Base-by-base conservation (phyloP, 2,888 invertebrate genomes). In the Arrhopalites spinosus region DNA sequence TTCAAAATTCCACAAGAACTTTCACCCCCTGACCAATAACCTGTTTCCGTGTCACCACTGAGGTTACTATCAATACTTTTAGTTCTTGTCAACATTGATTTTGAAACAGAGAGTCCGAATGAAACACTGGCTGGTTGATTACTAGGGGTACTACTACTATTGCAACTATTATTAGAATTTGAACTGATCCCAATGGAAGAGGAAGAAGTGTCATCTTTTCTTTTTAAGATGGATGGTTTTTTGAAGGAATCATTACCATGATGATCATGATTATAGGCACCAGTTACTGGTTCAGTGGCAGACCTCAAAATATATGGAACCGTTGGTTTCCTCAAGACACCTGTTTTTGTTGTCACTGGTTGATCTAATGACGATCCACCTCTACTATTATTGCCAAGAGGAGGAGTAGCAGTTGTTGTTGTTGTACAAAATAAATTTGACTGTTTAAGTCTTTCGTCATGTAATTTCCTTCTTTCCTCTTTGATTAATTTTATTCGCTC, bases 181-280 rank as follows among this genome's bases (percentile, higher is more conserved):
- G 50, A 50, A 59, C 56, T 74, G 7, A 29, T 45, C 30, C 71
- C 66, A 66, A 29, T 45, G 15, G 47, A 64, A n/a, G 50, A 36
- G 11, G 30, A 53, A n/a, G 43, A 27, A 29, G 27, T 43, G 20
- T 77, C 77, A 59, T 77, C 79, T 64, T 79, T 77, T 47, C 76
- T 79, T 64, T 79, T 79, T 36, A 77, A 47, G 25, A 79, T 77
- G n/a, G 77, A 77, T 25, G 79, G 79, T 66, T 79, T 79, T 61
- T 79, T 77, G 0, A 67, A 30, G 27, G 50, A 20, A 17, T 50
- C 36, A 13, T 17, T 5, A 15, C 36, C 66, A 59, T 68, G 64
- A 17, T 76, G 72, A 20, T 76, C 71, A 29, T 47, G 36, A 30
- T 20, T 50, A 15, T 23, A 27, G 15, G 45, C 29, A 11, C 20